Conservation (phyloP, 2,797 vertebrate species). For the Malacoraja senta region DNA sequence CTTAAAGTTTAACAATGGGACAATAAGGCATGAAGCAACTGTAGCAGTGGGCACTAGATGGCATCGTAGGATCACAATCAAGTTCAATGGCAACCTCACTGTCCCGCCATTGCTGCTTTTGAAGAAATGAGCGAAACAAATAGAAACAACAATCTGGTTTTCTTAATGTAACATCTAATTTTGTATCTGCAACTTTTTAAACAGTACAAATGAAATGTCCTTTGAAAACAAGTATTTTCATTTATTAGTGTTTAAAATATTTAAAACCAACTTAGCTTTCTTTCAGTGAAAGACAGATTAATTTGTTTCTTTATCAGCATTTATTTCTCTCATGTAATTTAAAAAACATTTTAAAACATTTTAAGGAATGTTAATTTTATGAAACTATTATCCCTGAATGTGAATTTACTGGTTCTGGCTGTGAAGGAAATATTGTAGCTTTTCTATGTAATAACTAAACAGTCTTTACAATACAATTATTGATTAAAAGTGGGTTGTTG, state of each 20-base stretch:
- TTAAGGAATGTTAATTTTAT: neutral
- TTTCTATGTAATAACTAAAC: neutral
- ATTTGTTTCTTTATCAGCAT: neutral
- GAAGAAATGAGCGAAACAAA: neutral
- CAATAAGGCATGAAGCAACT: neutral
- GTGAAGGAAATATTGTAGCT: neutral
- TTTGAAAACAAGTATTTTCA: neutral
- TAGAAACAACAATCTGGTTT: neutral
- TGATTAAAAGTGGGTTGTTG: neutral
- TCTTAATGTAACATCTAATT: neutral
- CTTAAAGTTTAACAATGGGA: constrained; percentile 4
- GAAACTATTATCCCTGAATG: neutral
- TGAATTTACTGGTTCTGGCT: neutral
- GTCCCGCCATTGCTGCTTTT: neutral
- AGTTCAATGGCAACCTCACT: neutral
- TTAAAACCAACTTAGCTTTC: neutral
- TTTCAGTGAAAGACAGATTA: neutral
- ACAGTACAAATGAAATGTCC: neutral
- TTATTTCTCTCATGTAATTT: neutral
- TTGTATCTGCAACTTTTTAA: neutral
- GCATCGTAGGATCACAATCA: neutral
- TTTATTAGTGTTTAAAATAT: neutral
- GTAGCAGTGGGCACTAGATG: neutral
- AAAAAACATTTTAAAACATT: neutral
- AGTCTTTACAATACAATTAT: neutral